These are phyloP conservation scores for Coelopa pilipes DNA, from an alignment of 2,888 invertebrate genomes.

Conservation along the genomic window DNA sequence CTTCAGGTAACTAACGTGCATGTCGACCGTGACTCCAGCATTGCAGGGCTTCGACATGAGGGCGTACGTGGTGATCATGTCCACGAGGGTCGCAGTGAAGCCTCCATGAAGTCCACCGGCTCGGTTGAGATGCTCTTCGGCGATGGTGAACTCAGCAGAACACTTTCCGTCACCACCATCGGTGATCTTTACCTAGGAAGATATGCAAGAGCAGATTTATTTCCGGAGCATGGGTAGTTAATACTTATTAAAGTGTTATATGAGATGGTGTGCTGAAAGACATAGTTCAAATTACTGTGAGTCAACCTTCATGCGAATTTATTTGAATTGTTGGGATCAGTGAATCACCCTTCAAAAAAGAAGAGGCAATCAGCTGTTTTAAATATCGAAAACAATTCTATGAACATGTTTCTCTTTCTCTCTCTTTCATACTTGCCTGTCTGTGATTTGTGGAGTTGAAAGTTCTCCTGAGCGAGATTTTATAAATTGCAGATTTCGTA, in stretches of 20 bases:
- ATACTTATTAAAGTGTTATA: background rate
- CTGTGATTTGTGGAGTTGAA: no score
- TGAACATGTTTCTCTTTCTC: background rate
- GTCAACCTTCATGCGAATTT: background rate
- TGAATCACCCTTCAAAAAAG: background rate
- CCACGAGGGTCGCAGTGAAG: constrained; percentile 82
- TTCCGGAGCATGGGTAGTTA: background rate
- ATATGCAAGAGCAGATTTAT: background rate
- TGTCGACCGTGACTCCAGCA: constrained; percentile 84
- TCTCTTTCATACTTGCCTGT: background rate
- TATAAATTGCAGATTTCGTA: background rate
- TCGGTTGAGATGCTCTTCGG: constrained; percentile 79
- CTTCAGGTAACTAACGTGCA: constrained; percentile 84
- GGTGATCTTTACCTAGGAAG: constrained; percentile 64
- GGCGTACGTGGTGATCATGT: constrained; percentile 82
- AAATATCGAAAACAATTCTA: no score
- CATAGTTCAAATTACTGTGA: background rate
- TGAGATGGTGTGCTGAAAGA: background rate
- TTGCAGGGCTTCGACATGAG: constrained; percentile 74
- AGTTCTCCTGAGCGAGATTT: background rate
- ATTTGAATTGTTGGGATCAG: background rate
- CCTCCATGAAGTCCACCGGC: constrained; percentile 83
- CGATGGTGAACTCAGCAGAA: constrained; percentile 79
- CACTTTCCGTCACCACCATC: constrained; percentile 78
- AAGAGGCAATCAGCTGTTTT: background rate